These are phyloP conservation scores for Naja naja DNA, from an alignment of 2,113 vertebrate genomes.

Conservation along the genomic window DNA sequence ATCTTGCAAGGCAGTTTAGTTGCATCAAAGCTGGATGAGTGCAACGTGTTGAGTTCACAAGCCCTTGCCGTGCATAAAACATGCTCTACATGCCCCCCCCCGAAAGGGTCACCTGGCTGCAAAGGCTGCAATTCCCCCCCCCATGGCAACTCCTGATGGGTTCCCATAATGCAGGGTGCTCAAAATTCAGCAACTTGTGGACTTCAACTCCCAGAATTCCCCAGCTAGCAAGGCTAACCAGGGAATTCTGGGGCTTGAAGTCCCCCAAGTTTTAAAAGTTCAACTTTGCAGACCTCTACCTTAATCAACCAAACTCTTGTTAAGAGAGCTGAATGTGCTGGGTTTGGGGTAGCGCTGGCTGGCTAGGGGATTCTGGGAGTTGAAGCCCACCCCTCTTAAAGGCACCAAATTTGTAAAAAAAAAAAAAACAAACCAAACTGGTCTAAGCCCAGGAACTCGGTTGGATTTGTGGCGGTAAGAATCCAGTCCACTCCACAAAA, in stretches of 20 bases:
- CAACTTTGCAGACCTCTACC: background rate
- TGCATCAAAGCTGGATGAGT: accelerated
- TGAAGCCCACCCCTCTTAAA: background rate
- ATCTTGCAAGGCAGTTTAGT: background rate
- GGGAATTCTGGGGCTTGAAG: background rate
- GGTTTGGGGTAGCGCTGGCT: background rate
- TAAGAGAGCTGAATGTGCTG: background rate
- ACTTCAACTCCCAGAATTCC: too few relatives aligned
- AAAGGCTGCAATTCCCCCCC: background rate
- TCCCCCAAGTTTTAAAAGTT: background rate
- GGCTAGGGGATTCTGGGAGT: background rate
- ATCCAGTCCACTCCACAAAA: background rate
- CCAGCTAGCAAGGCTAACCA: background rate
- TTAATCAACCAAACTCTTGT: background rate
- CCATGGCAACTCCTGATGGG: too few relatives aligned
- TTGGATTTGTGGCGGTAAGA: background rate
- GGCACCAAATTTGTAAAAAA: background rate
- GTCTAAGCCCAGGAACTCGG: background rate
- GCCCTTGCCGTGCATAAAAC: background rate
- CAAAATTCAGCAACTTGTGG: background rate
- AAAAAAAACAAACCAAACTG: background rate
- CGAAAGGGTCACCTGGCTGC: background rate
- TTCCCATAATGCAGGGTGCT: background rate
- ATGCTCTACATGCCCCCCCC: background rate
- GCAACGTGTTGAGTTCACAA: background rate